These are phyloP conservation scores for Chloroceryle amazona DNA, from an alignment of 2,797 vertebrate genomes.

Conservation along the genomic window DNA sequence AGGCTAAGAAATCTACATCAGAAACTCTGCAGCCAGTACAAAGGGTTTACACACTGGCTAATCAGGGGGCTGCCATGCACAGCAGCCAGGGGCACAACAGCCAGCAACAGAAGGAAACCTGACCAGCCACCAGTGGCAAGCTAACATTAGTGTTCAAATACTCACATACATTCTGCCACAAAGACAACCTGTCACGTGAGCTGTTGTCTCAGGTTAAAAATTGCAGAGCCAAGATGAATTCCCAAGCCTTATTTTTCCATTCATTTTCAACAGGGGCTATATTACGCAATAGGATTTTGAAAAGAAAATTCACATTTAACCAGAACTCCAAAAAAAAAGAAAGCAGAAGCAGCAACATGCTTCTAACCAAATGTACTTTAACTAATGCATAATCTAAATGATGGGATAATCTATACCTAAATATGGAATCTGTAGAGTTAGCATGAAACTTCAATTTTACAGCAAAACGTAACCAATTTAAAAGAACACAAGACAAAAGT, in stretches of 20 bases:
- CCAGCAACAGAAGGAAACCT: not conserved
- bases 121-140: not conserved
- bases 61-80: not conserved
- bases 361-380: not conserved
- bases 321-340: not conserved
- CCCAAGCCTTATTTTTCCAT: not conserved
- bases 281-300: not conserved
- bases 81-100: rapidly evolving
- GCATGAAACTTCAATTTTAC: not conserved
- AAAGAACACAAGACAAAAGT: not conserved
- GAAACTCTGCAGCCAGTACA: rapidly evolving
- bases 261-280: not conserved
- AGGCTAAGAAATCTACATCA: not conserved
- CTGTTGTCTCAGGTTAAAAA: not conserved
- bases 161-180: not conserved
- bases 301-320: not conserved
- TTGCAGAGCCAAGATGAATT: not conserved
- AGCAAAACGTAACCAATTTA: not conserved
- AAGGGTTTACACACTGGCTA: not conserved
- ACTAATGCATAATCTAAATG: not conserved
- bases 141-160: not conserved
- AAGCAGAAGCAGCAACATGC: not conserved
- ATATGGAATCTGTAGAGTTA: not conserved
- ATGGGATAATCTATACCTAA: not conserved
- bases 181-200: not conserved